These are phyloP conservation scores for Embidobia sp. DNA, from an alignment of 2,888 invertebrate species.

Conservation along the genomic window DNA sequence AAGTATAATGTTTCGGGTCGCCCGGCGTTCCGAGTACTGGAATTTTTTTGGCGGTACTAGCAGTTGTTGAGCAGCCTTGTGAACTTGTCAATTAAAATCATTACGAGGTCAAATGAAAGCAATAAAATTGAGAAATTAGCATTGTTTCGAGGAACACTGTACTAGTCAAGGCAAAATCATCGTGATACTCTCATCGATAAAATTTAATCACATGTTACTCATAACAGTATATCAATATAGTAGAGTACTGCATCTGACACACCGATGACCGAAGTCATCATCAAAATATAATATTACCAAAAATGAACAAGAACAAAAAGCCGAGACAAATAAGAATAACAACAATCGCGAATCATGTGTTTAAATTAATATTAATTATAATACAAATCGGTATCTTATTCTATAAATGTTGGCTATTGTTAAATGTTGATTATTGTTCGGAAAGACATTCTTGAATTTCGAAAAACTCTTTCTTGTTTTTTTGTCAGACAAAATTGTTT, in stretches of 20 bases:
- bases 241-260: conserved; percentile 54
- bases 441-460: conserved; percentile 68
- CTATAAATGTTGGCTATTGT: conserved; percentile 82
- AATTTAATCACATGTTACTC: conserved; percentile 59
- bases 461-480: conserved; percentile 58
- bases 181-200: conserved; percentile 57
- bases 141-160: conserved; percentile 75
- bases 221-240: conserved; percentile 50
- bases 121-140: conserved; percentile 52
- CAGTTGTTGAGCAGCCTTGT: conserved; percentile 56
- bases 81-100: conserved; percentile 63
- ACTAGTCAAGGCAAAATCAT: conserved; percentile 63
- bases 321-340: conserved; percentile 55
- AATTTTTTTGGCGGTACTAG: conserved; percentile 18
- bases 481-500: no score
- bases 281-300: conserved; percentile 55
- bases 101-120: conserved; percentile 54
- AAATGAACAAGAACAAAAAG: conserved; percentile 39
- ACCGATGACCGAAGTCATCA: conserved; percentile 59
- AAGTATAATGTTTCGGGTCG: conserved; percentile 18
- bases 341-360: conserved; percentile 62
- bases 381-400: conserved; percentile 79
- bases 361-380: conserved; percentile 73
- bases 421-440: conserved; percentile 81
- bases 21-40: conserved; percentile 9